Evolutionary conservation across 1,140 invertebrate species (phyloP).

Genomic region (Sycophila sp.): DNA sequence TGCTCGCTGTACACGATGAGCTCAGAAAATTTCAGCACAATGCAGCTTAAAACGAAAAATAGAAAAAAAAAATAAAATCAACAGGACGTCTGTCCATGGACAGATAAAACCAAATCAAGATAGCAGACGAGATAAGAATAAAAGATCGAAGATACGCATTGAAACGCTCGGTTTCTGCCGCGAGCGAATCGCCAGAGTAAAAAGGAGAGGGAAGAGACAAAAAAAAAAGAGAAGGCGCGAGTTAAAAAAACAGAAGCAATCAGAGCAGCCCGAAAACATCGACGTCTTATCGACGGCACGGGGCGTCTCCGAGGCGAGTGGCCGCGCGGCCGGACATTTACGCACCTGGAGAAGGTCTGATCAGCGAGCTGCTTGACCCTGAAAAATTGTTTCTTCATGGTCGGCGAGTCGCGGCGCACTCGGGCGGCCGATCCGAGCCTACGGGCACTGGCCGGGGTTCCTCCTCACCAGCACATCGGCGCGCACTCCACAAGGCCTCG

Average conservation of each 20-base stretch:
- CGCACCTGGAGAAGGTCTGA: constrained; percentile 86
- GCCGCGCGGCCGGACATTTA: constrained; percentile 46
- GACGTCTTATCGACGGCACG: background rate
- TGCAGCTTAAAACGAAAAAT: background rate
- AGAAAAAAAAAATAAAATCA: background rate
- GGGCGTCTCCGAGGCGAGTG: background rate
- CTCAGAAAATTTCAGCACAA: background rate
- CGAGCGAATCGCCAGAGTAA: no score
- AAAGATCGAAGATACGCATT: no score
- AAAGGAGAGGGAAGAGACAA: background rate
- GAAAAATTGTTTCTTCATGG: constrained; percentile 89
- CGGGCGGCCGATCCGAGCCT: background rate
- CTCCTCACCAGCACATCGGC: background rate
- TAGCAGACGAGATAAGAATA: background rate
- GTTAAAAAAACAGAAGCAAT: background rate
- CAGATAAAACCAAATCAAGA: background rate
- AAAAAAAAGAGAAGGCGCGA: background rate
- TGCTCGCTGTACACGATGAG: no score
- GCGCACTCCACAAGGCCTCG: constrained; percentile 1
- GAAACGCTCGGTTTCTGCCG: no score
- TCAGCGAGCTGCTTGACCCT: constrained; percentile 88
- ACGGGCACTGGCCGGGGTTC: no score
- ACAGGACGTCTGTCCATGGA: background rate
- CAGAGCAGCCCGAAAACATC: background rate
- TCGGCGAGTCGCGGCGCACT: constrained; percentile 20